phyloP scores from a whole-genome alignment of 2,797 vertebrate species.

The Intellagama lesueurii region DNA sequence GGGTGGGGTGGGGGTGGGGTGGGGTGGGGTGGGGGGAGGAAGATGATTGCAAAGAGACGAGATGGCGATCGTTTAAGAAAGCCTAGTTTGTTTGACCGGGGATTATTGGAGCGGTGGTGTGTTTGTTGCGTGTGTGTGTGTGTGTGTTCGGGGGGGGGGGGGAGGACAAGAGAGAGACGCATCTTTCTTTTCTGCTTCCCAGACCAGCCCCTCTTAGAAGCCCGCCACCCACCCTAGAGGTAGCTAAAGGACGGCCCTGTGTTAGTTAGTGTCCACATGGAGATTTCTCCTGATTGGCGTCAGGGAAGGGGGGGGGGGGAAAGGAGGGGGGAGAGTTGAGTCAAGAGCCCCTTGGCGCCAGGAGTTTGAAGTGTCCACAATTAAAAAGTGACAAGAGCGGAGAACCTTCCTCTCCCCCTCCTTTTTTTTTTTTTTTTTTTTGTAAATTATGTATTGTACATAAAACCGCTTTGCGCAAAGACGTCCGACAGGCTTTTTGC shows the following conservation, averaged over 20 bases:
- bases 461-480: neutral
- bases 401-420: neutral
- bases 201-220: neutral
- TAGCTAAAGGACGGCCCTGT: neutral
- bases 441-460: conserved; percentile 41
- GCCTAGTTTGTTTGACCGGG: conserved; percentile 59
- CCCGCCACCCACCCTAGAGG: neutral
- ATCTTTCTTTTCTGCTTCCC: neutral
- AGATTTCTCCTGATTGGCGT: conserved; percentile 77
- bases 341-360: conserved; percentile 90
- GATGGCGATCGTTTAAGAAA: conserved; percentile 43
- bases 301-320: conserved; percentile 61
- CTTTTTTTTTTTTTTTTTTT: conserved; percentile 48
- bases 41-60: neutral
- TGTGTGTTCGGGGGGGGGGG: neutral
- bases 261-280: neutral
- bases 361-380: conserved; percentile 87
- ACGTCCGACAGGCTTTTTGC: conserved; percentile 81
- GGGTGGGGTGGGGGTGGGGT: no score
- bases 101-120: conserved; percentile 37
- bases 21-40: rapidly evolving
- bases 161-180: neutral
- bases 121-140: no score
- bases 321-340: conserved; percentile 69
- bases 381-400: conserved; percentile 73